These are phyloP conservation scores for Drosophila orosa DNA, from an alignment of 1,140 invertebrate genomes.

Conservation along the genomic window DNA sequence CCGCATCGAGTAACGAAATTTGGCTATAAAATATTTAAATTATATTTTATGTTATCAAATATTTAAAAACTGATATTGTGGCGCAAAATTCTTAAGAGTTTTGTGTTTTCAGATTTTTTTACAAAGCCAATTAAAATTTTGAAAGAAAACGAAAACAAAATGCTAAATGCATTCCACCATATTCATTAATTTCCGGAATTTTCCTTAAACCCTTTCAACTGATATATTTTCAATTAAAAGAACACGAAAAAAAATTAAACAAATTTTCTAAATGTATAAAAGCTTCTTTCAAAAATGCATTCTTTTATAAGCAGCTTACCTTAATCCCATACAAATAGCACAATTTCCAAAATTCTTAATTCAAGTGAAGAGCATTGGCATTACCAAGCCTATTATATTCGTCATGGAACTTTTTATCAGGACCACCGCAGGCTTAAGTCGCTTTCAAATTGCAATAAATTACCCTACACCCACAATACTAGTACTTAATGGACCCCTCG, in stretches of 20 bases:
- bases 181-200: too few species aligned
- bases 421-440: conserved; percentile 13
- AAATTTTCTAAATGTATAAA: neutral
- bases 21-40: too few species aligned
- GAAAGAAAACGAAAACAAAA: too few species aligned
- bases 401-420: conserved; percentile 8
- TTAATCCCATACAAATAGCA: conserved; percentile 1
- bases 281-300: neutral
- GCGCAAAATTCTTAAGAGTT: neutral
- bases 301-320: conserved; percentile 3
- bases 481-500: conserved; percentile 49
- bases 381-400: conserved; percentile 8
- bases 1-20: neutral
- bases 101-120: too few species aligned
- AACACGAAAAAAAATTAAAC: neutral
- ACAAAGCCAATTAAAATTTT: too few species aligned
- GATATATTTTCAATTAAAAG: neutral
- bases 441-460: conserved; percentile 53
- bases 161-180: too few species aligned
- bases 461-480: conserved; percentile 14
- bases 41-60: neutral
- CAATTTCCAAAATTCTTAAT: neutral
- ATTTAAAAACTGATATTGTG: neutral
- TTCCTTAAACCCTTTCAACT: neutral
- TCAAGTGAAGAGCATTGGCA: conserved; percentile 4